Base-by-base conservation (phyloP, 2,888 invertebrate genomes). In the Alcis repandata region DNA sequence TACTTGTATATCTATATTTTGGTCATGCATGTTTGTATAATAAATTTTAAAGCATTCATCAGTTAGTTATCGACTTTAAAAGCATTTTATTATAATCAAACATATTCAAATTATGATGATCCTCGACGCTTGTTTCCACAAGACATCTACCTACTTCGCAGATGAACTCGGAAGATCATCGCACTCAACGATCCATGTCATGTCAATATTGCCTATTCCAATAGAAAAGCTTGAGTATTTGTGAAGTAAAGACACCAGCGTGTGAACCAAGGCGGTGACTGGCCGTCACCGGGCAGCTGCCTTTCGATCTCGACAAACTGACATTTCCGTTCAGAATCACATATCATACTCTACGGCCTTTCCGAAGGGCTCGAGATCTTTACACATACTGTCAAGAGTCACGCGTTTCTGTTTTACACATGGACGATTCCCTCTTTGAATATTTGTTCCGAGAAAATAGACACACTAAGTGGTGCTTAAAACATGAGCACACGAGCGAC, bases 311-410 rank as follows among this genome's bases (percentile, higher is more conserved):
- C 86, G 76, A 79, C 86, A 86, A 88, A 90, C 88, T 89, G 86
- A 86, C 81, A 88, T 89, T 86, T 90, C 89, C 89, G 88, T 77
- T 86, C 79, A 75, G 77, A 84, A 84, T 84, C 79, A 79, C 80
- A 77, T 83, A 84, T 84, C 79, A 79, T 80, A 77, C 77, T 78
- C 79, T 75, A 75, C 78, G 70, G 53, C 69, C 75, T 82, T 83
- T 83, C 78, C 77, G 78, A 82, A 77, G 79, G 68, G 75, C 65
- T 71, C 67, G 73, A 70, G 66, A 71, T 71, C 73, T 73, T 79
- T 80, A 79, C 74, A 73, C 76, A 74, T 70, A 74, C 72, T 70
- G 69, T 72, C 68, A 74, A 69, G 46, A 76, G 77, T 77, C 78
- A 80, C 77, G 82, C 75, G 70, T 79, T 76, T 71, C 71, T 79